phyloP scores from a whole-genome alignment of 64 coral and sea anemone genomes.

The Dendrophyllia cribrosa region DNA sequence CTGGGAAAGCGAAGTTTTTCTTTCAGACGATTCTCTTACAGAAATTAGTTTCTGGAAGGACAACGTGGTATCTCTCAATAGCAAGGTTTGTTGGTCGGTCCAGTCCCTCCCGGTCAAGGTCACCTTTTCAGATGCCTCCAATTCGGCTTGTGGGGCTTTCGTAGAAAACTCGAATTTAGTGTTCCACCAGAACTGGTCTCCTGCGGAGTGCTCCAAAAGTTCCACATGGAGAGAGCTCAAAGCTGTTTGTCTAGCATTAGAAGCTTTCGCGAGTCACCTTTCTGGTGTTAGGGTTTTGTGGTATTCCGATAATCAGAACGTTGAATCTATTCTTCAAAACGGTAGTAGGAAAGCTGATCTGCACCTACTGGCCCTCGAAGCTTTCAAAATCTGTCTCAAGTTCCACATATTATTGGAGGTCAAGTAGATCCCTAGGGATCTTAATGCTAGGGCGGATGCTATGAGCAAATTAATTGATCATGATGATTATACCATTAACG shows the following conservation, averaged over 20 bases:
- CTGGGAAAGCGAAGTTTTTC: slow-evolving; percentile 5
- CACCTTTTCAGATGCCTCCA: slow-evolving; percentile 44
- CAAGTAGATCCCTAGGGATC: slow-evolving; percentile 1
- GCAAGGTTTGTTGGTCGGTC: background rate
- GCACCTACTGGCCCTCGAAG: slow-evolving; percentile 25
- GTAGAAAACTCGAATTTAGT: too few relatives aligned
- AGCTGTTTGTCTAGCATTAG: slow-evolving; percentile 2
- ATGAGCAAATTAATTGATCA: background rate
- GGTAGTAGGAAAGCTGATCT: slow-evolving; percentile 50
- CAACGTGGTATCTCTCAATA: slow-evolving; percentile 28
- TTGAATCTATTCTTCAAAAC: slow-evolving; percentile 39
- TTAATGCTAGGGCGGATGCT: background rate
- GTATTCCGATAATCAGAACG: slow-evolving; percentile 60
- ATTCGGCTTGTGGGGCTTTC: background rate
- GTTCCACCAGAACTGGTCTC: too few relatives aligned
- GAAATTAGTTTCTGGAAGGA: slow-evolving; percentile 51
- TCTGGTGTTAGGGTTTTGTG: slow-evolving; percentile 36
- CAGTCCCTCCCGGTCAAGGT: slow-evolving; percentile 18
- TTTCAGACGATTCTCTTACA: background rate
- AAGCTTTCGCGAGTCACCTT: background rate
- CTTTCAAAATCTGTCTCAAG: slow-evolving; percentile 15
- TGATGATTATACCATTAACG: background rate
- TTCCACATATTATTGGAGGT: slow-evolving; percentile 16
- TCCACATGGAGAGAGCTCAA: too few relatives aligned
- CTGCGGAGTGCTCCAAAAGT: too few relatives aligned